Evolutionary conservation across 2,797 vertebrate genomes (phyloP).

Genomic region (Acanthurus leucopareius): DNA sequence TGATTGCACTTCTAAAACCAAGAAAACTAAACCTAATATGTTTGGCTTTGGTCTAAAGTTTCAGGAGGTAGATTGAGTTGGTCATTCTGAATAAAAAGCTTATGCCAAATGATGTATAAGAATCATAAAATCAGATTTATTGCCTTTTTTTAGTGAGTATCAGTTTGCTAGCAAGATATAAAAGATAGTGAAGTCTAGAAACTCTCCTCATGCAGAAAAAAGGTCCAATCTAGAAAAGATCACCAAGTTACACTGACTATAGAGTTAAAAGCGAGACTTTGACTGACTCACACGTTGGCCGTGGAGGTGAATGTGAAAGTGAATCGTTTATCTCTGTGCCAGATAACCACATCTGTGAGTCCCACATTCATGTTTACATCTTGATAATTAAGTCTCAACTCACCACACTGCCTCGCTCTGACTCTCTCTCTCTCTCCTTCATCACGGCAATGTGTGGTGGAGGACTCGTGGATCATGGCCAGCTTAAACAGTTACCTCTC

Average conservation of each 20-base stretch:
- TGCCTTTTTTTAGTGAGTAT: too few species aligned
- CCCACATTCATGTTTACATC: constrained; percentile 65
- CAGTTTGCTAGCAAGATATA: too few species aligned
- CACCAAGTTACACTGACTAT: neutral
- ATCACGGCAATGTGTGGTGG: constrained; percentile 45
- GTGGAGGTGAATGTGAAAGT: constrained; percentile 35
- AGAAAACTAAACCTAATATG: neutral
- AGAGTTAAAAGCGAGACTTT: constrained; percentile 45
- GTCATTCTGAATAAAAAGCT: too few species aligned
- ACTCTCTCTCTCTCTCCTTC: constrained; percentile 40
- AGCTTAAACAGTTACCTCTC: constrained; percentile 50
- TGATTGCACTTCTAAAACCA: neutral
- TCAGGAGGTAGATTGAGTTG: too few species aligned
- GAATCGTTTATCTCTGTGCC: constrained; percentile 59
- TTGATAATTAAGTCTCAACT: constrained; percentile 51
- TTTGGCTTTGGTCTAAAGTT: too few species aligned
- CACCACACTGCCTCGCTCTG: constrained; percentile 28
- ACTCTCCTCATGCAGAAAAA: too few species aligned
- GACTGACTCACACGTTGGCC: constrained; percentile 23
- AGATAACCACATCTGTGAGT: constrained; percentile 66
- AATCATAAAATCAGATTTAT: too few species aligned
- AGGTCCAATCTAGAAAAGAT: too few species aligned
- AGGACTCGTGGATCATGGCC: constrained; percentile 51
- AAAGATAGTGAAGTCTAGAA: too few species aligned
- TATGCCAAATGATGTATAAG: too few species aligned